Conservation (phyloP, 2,113 vertebrate genomes). For the Pyrgilauda ruficollis region DNA sequence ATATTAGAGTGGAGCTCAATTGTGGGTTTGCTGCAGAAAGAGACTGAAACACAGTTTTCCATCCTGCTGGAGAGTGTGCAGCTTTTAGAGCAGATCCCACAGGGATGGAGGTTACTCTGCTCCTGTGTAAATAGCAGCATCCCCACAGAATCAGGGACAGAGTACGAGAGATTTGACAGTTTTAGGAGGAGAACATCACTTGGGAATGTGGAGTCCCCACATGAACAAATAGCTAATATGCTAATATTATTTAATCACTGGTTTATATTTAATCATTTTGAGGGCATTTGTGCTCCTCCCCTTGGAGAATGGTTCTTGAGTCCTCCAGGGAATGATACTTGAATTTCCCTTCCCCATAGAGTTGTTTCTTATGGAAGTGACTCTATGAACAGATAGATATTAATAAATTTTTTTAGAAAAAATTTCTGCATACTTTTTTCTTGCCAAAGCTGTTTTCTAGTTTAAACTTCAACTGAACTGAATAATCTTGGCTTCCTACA, state of each 20-base stretch:
- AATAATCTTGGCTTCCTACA: conserved; percentile 41
- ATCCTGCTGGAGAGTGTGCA: not conserved
- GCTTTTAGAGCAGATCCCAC: not conserved
- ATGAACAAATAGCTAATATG: not conserved
- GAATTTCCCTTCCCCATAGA: not conserved
- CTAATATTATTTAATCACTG: conserved; percentile 1
- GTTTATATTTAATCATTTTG: conserved; percentile 10
- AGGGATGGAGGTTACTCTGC: not conserved
- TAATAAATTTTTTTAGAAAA: conserved; percentile 40
- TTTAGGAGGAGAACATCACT: not conserved
- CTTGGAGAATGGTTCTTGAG: not conserved
- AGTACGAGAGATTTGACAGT: not conserved
- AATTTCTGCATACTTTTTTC: conserved; percentile 9
- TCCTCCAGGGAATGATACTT: not conserved
- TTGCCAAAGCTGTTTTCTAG: conserved; percentile 24
- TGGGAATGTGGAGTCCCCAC: not conserved
- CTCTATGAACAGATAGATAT: not conserved
- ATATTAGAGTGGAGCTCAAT: not conserved
- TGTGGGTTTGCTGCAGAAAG: not conserved
- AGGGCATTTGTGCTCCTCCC: not conserved
- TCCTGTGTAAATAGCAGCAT: not conserved
- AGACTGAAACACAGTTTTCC: not conserved
- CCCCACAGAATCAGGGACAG: not conserved
- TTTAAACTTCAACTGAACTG: conserved; percentile 45
- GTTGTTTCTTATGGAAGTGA: not conserved